phyloP scores from a whole-genome alignment of 1,140 invertebrate genomes.

The Dinothrombium tinctorium region DNA sequence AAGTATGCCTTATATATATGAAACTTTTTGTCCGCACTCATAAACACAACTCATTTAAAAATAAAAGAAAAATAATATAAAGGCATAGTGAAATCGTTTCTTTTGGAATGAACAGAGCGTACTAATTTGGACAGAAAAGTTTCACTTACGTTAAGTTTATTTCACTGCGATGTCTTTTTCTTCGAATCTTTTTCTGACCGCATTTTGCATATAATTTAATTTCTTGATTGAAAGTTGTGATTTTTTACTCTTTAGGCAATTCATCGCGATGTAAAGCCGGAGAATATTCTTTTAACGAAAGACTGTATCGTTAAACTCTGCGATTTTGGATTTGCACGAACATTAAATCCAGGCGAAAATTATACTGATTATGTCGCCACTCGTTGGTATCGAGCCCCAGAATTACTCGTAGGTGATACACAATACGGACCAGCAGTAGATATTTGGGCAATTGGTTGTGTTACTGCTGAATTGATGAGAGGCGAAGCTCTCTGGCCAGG shows the following conservation, averaged over 20 bases:
- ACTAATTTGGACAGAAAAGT: too few relatives aligned
- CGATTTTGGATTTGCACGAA: slow-evolving; percentile 89
- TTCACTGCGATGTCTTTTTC: too few relatives aligned
- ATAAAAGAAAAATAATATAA: too few relatives aligned
- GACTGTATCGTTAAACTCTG: slow-evolving; percentile 73
- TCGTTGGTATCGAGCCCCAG: slow-evolving; percentile 88
- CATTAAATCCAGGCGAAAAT: slow-evolving; percentile 83
- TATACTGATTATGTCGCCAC: slow-evolving; percentile 99
- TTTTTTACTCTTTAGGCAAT: slow-evolving; percentile 49
- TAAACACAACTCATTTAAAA: too few relatives aligned
- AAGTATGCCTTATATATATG: too few relatives aligned
- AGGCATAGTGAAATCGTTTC: too few relatives aligned
- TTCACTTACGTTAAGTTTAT: too few relatives aligned
- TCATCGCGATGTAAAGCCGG: slow-evolving; percentile 91
- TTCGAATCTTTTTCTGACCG: too few relatives aligned
- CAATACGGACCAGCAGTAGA: slow-evolving; percentile 91
- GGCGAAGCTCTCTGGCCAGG: slow-evolving; percentile 94
- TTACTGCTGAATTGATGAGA: slow-evolving; percentile 78
- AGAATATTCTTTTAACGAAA: slow-evolving; percentile 89
- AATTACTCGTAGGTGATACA: slow-evolving; percentile 87
- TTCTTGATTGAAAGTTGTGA: too few relatives aligned
- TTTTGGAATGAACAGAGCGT: too few relatives aligned
- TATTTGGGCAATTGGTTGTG: slow-evolving; percentile 87
- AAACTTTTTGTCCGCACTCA: too few relatives aligned
- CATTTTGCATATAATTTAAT: too few relatives aligned